Evolutionary conservation across 2,797 vertebrate genomes (phyloP).

Genomic region (Sus cebifrons): DNA sequence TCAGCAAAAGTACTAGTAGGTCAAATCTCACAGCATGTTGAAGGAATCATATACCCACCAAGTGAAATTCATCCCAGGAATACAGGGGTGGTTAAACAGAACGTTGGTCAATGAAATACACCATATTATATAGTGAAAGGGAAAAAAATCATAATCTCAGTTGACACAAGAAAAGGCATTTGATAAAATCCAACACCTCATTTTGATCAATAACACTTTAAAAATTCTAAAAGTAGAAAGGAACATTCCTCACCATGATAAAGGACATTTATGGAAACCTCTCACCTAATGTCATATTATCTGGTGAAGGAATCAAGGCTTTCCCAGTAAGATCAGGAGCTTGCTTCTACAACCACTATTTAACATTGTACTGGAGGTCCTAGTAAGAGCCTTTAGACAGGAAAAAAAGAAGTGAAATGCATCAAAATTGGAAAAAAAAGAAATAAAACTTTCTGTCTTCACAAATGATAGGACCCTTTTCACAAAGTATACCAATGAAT

Average conservation of each 20-base stretch:
- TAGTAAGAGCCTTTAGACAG: not conserved
- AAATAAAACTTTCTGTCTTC: not conserved
- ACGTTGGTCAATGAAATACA: not conserved
- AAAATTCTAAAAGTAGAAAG: not conserved
- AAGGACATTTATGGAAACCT: not conserved
- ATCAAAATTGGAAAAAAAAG: not conserved
- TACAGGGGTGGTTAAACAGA: not conserved
- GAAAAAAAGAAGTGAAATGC: not conserved
- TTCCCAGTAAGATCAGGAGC: not conserved
- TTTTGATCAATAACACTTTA: not conserved
- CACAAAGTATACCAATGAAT: not conserved
- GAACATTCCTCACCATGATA: not conserved
- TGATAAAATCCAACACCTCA: not conserved
- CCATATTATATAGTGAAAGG: not conserved
- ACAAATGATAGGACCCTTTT: not conserved
- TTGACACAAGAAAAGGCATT: not conserved
- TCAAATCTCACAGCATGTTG: not conserved
- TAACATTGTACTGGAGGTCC: not conserved
- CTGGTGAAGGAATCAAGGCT: not conserved
- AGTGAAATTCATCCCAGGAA: not conserved
- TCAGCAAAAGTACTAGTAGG: not conserved
- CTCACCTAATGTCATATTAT: not conserved
- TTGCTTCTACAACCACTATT: not conserved
- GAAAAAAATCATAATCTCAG: not conserved
- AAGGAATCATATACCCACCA: not conserved